A percentile compares a stretch with the other conserved stretches of the same genome.
Evolutionary conservation across 2,797 vertebrate species (phyloP).

Genomic region (Chiloscyllium punctatum): DNA sequence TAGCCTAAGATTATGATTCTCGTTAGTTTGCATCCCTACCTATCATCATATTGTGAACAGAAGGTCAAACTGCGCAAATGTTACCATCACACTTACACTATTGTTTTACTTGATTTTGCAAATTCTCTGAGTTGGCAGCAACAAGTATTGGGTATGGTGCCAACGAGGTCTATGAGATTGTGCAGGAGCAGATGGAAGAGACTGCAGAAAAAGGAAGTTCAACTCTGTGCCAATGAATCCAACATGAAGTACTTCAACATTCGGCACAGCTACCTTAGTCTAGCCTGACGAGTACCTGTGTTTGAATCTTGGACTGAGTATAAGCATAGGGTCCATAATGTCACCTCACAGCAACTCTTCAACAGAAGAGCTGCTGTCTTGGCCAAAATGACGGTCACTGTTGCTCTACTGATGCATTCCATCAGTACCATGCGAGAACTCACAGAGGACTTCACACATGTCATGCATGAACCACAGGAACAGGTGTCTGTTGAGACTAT

Average conservation of each 20-base stretch:
- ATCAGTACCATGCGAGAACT: not conserved
- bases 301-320: not conserved
- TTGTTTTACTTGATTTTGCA: not conserved
- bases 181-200: slow-evolving; percentile 31
- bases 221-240: not conserved
- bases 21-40: not conserved
- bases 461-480: not conserved
- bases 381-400: not conserved
- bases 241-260: not conserved
- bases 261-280: not conserved
- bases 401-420: not conserved
- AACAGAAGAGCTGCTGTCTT: not conserved
- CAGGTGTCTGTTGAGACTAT: too few relatives aligned
- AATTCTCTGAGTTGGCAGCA: not conserved
- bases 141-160: not conserved
- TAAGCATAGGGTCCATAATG: not conserved
- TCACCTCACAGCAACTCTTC: not conserved
- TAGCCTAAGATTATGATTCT: not conserved
- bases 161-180: not conserved
- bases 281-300: not conserved
- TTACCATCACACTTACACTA: not conserved
- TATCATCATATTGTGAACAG: not conserved
- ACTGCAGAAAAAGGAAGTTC: not conserved
- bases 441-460: not conserved
- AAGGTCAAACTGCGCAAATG: slow-evolving; percentile 26